phyloP scores from a whole-genome alignment of 2,797 vertebrate genomes.

The Tadarida brasiliensis region DNA sequence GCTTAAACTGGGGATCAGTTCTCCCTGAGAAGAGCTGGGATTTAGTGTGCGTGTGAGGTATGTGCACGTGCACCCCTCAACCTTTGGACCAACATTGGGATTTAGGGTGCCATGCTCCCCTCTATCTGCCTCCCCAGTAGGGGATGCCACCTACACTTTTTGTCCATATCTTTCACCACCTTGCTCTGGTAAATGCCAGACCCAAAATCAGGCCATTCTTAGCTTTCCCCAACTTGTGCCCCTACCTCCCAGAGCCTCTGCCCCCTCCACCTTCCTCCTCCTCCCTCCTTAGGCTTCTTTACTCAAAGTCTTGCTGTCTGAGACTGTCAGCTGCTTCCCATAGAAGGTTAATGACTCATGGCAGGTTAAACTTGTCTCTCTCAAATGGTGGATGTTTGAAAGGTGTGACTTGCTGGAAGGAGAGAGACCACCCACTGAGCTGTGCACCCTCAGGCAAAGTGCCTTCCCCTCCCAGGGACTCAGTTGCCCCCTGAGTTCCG shows the following conservation, averaged over 20 bases:
- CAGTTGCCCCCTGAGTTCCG: neutral
- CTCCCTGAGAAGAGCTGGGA: constrained; percentile 8
- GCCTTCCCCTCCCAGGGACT: constrained; percentile 56
- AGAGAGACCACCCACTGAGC: neutral
- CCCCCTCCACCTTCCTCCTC: neutral
- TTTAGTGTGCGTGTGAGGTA: neutral
- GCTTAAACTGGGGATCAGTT: neutral
- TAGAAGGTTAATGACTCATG: neutral
- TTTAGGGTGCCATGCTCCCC: neutral
- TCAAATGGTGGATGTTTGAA: neutral
- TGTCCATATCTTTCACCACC: neutral
- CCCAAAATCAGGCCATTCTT: neutral
- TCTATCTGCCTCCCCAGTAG: neutral
- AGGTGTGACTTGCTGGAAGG: neutral
- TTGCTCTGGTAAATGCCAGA: neutral
- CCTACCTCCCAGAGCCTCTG: neutral
- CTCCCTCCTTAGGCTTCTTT: neutral
- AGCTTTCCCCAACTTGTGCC: neutral
- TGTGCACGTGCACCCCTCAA: neutral
- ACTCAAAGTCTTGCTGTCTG: neutral
- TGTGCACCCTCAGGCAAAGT: neutral
- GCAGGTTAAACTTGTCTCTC: neutral
- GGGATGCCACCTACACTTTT: neutral
- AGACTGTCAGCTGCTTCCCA: neutral
- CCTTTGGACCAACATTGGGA: neutral